Conservation (phyloP, 1,140 invertebrate genomes). For the Pseudomyrmex pallidus region DNA sequence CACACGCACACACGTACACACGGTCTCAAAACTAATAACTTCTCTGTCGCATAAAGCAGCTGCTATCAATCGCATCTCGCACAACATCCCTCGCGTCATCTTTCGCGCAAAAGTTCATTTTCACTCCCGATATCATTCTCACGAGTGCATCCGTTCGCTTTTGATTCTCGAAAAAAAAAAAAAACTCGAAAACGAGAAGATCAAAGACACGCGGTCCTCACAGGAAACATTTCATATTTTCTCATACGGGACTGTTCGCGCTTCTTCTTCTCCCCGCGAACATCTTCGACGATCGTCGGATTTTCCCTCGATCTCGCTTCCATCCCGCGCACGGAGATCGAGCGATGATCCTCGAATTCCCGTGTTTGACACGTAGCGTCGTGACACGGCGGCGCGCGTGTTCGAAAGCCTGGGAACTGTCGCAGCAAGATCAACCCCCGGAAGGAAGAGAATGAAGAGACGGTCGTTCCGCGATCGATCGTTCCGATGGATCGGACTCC, state of each 20-base stretch:
- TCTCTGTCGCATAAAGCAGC: not conserved
- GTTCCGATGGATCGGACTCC: conserved; percentile 19
- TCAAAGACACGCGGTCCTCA: conserved; percentile 51
- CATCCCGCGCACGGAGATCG: conserved; percentile 36
- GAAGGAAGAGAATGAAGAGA: no score
- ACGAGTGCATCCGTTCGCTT: not conserved
- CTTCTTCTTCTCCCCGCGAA: not conserved
- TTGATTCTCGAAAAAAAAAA: not conserved
- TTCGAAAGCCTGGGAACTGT: not conserved
- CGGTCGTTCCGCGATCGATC: conserved; percentile 30
- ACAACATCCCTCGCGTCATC: conserved; percentile 11
- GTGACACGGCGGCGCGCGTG: not conserved
- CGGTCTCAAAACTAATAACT: not conserved
- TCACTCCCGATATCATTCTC: conserved; percentile 1
- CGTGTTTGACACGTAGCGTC: conserved; percentile 24
- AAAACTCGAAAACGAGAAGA: conserved; percentile 21
- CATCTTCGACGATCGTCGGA: conserved; percentile 31
- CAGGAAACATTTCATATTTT: conserved; percentile 12
- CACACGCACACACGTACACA: not conserved
- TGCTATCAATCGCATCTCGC: not conserved
- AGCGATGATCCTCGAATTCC: conserved; percentile 24
- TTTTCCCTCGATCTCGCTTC: conserved; percentile 1
- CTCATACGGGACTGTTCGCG: not conserved
- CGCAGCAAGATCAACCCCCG: conserved; percentile 8
- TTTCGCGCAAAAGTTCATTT: not conserved